Conservation (phyloP, 2,888 invertebrate genomes). For the Tiliacea citrago region DNA sequence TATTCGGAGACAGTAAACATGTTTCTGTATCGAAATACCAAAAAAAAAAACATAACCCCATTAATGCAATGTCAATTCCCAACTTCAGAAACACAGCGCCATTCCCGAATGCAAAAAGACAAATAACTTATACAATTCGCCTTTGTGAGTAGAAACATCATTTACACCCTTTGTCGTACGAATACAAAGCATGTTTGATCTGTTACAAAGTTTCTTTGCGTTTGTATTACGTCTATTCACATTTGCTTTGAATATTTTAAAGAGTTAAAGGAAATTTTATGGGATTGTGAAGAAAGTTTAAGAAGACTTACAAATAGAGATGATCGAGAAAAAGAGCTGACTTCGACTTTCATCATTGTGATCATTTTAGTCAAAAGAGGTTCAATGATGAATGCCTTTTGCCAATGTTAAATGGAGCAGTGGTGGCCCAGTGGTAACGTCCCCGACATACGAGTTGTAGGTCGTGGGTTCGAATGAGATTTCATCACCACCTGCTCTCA, state of each 20-base stretch:
- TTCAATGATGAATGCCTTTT: no score
- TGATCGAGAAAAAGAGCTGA: not conserved
- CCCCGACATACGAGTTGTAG: no score
- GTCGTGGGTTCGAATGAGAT: no score
- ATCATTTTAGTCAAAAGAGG: not conserved
- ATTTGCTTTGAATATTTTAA: constrained; percentile 48
- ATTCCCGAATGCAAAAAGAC: constrained; percentile 70
- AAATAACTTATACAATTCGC: constrained; percentile 69
- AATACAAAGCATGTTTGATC: constrained; percentile 71
- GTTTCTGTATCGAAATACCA: not conserved
- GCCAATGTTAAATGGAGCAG: no score
- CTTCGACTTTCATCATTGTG: not conserved
- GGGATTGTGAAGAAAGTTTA: not conserved
- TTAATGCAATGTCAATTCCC: constrained; percentile 8
- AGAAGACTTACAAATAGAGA: not conserved
- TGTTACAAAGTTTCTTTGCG: constrained; percentile 59
- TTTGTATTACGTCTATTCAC: constrained; percentile 48
- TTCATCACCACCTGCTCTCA: no score
- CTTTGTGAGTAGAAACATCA: constrained; percentile 68
- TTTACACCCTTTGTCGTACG: constrained; percentile 71
- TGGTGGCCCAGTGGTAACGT: no score
- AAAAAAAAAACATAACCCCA: not conserved
- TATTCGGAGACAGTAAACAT: not conserved
- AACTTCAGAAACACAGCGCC: constrained; percentile 43
- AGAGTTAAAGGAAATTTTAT: constrained; percentile 15